Evolutionary conservation across 2,888 invertebrate genomes (phyloP).

Genomic region (Drosophila barbarae): DNA sequence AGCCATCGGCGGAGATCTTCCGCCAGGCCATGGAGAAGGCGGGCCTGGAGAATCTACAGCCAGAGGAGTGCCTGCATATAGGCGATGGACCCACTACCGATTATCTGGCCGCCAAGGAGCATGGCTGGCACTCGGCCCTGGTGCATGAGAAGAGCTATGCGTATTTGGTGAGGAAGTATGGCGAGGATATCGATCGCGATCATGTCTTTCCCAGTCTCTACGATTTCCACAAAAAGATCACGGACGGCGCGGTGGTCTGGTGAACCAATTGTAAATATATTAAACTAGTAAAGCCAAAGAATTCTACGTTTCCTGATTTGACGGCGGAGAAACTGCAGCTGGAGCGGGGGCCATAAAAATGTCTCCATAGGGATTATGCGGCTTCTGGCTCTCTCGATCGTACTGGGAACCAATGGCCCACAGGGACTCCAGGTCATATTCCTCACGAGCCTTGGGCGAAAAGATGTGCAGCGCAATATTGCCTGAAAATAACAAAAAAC

Average conservation of each 20-base stretch:
- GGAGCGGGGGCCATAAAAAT: constrained; percentile 80
- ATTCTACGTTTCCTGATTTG: constrained; percentile 1
- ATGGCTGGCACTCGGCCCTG: constrained; percentile 87
- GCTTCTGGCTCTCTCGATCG: constrained; percentile 85
- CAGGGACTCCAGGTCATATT: constrained; percentile 93
- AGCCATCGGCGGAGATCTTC: constrained; percentile 89
- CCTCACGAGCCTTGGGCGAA: constrained; percentile 84
- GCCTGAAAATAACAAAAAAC: constrained; percentile 81
- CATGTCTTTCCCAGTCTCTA: constrained; percentile 81
- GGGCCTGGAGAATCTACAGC: constrained; percentile 79
- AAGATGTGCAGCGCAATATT: constrained; percentile 96
- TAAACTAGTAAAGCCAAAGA: constrained; percentile 19
- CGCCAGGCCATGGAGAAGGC: constrained; percentile 82
- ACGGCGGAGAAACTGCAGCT: background rate
- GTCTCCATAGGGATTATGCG: constrained; percentile 82
- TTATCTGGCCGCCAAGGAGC: constrained; percentile 86
- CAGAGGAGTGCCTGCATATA: constrained; percentile 88
- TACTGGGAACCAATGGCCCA: constrained; percentile 93
- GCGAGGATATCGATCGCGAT: constrained; percentile 78
- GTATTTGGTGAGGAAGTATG: constrained; percentile 78
- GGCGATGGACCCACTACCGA: constrained; percentile 89
- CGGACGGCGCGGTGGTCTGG: constrained; percentile 76
- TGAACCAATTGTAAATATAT: constrained; percentile 38
- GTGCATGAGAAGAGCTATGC: constrained; percentile 79
- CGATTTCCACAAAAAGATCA: constrained; percentile 80